Percentiles rank a stretch among this genome's conserved stretches.
Conservation (phyloP, 1,140 invertebrate genomes). For the Ladona fulva region DNA sequence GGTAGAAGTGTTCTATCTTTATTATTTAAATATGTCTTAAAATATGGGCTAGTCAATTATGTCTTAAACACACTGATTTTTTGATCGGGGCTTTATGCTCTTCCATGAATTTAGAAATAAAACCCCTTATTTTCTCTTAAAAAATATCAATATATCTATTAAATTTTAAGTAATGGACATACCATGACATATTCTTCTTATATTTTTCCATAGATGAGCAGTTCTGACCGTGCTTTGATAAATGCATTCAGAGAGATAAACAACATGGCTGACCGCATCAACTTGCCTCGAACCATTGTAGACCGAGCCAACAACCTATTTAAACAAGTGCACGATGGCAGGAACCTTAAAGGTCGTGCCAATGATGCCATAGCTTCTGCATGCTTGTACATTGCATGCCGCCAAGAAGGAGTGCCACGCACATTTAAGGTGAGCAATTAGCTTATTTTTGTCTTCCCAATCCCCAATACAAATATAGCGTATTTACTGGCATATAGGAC, state of each 20-base stretch:
- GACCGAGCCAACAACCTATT: conserved; percentile 94
- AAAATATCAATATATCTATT: too few relatives aligned
- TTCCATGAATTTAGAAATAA: too few relatives aligned
- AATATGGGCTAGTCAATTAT: too few relatives aligned
- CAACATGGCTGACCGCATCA: conserved; percentile 96
- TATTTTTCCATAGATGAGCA: conserved; percentile 57
- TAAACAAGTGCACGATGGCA: conserved; percentile 97
- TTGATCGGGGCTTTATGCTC: too few relatives aligned
- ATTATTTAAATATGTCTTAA: too few relatives aligned
- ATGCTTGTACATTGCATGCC: conserved; percentile 97
- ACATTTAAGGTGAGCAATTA: conserved; percentile 77
- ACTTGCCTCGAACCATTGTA: conserved; percentile 88
- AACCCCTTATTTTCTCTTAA: too few relatives aligned
- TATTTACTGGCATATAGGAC: too few relatives aligned
- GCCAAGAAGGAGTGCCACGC: conserved; percentile 95
- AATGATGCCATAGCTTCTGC: conserved; percentile 98
- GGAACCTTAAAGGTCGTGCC: conserved; percentile 87
- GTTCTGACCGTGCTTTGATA: conserved; percentile 86
- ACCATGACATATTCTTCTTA: neutral
- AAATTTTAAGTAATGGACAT: too few relatives aligned
- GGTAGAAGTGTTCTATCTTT: too few relatives aligned
- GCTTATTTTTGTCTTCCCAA: too few relatives aligned
- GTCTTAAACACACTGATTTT: too few relatives aligned
- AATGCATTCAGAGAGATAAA: conserved; percentile 95
- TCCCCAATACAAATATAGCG: too few relatives aligned